These are phyloP conservation scores for Xenopus laevis DNA, from an alignment of 2,113 vertebrate species.

Conservation along the genomic window DNA sequence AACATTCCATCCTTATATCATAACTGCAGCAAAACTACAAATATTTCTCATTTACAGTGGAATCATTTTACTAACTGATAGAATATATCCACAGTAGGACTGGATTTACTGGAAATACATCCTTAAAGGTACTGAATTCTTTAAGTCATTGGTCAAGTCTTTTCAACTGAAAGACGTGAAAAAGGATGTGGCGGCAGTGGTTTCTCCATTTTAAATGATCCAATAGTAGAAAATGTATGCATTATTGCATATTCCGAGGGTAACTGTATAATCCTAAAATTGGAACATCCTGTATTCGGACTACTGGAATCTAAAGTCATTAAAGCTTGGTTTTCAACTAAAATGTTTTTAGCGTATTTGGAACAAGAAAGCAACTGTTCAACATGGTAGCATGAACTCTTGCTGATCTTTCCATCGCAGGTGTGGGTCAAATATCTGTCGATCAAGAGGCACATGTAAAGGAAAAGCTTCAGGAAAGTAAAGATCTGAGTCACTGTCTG, in stretches of 20 bases:
- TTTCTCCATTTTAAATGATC: neutral
- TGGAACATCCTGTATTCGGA: conserved; percentile 40
- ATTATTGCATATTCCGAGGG: conserved; percentile 15
- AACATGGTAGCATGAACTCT: conserved; percentile 51
- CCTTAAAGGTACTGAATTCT: too few relatives aligned
- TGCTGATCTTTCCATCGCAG: conserved; percentile 63
- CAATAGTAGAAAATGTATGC: conserved; percentile 18
- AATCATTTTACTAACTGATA: too few relatives aligned
- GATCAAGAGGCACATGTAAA: conserved; percentile 55
- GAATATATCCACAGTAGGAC: too few relatives aligned
- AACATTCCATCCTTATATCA: too few relatives aligned
- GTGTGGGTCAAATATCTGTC: conserved; percentile 64
- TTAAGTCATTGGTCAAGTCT: too few relatives aligned
- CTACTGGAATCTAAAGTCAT: conserved; percentile 49
- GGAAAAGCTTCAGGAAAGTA: conserved; percentile 60
- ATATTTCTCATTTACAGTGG: too few relatives aligned
- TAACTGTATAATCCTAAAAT: conserved; percentile 30
- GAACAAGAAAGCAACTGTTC: conserved; percentile 62
- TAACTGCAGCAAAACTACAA: too few relatives aligned
- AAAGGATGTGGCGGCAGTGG: too few relatives aligned
- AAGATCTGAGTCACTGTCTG: conserved; percentile 71
- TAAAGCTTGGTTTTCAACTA: conserved; percentile 52
- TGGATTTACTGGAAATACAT: too few relatives aligned
- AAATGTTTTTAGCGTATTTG: conserved; percentile 48
- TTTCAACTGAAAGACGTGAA: too few relatives aligned